Percentiles rank a stretch among this genome's conserved stretches.
Evolutionary conservation across 2,113 vertebrate species (phyloP).

Genomic region (Phaethon lepturus): DNA sequence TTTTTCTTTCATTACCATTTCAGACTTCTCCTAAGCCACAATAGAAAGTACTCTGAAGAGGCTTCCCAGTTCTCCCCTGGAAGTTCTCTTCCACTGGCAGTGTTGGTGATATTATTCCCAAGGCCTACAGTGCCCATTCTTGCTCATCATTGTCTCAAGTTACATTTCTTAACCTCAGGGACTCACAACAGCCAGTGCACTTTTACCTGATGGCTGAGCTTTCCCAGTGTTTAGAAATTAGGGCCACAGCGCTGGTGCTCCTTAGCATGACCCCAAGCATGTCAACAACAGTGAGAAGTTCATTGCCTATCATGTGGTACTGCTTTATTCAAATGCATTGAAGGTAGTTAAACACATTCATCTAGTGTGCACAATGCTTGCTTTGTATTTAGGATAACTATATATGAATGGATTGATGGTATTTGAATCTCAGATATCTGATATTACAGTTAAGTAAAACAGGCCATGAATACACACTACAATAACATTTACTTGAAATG

Average conservation of each 20-base stretch:
- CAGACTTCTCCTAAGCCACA: not conserved
- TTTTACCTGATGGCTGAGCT: not conserved
- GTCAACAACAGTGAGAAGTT: not conserved
- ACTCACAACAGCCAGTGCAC: not conserved
- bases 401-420: not conserved
- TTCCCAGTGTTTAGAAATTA: not conserved
- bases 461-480: slow-evolving; percentile 11
- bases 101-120: not conserved
- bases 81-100: not conserved
- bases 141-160: not conserved
- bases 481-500: slow-evolving; percentile 35
- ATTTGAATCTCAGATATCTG: slow-evolving; percentile 30
- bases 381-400: slow-evolving; percentile 26
- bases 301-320: not conserved
- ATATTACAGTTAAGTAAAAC: slow-evolving; percentile 21
- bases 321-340: not conserved
- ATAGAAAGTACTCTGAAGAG: not conserved
- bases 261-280: not conserved
- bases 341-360: slow-evolving; percentile 22
- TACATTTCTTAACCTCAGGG: not conserved
- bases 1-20: not conserved
- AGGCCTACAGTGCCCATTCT: not conserved
- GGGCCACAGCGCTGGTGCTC: not conserved
- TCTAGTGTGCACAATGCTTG: not conserved
- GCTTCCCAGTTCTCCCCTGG: not conserved